A percentile compares a stretch with the other conserved stretches of the same genome.
phyloP scores from a whole-genome alignment of 2,113 vertebrate species.

The Mormyrus iriodes region DNA sequence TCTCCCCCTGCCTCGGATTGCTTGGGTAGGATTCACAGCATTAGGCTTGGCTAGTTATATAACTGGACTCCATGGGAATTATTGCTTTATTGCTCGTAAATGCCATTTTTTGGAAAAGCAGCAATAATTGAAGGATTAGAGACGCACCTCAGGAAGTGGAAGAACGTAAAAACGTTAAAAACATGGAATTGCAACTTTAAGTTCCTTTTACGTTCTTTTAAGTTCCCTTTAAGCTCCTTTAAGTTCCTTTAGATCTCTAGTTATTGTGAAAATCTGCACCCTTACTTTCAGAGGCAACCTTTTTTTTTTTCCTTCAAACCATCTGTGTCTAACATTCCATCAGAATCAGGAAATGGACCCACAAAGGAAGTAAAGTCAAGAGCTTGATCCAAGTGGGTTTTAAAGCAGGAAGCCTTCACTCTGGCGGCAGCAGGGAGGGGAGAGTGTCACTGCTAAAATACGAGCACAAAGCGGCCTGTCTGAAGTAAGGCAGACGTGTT shows the following conservation, averaged over 20 bases:
- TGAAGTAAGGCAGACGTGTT: neutral
- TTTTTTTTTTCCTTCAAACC: neutral
- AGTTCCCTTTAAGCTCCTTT: too few relatives aligned
- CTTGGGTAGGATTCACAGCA: neutral
- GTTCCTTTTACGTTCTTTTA: too few relatives aligned
- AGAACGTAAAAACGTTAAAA: neutral
- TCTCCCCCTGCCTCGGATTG: neutral
- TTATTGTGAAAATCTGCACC: neutral
- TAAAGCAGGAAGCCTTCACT: slow-evolving; percentile 42
- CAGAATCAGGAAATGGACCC: slow-evolving; percentile 34
- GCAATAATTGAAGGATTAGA: neutral
- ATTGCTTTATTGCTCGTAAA: neutral
- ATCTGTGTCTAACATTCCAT: slow-evolving; percentile 36
- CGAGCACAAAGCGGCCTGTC: neutral
- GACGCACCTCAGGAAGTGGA: too few relatives aligned
- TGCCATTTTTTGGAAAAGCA: neutral
- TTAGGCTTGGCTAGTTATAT: neutral
- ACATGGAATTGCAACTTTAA: neutral
- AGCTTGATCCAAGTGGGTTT: slow-evolving; percentile 19
- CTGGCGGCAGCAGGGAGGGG: slow-evolving; percentile 38
- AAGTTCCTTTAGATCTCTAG: neutral
- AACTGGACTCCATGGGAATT: neutral
- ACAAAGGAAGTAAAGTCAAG: slow-evolving; percentile 16
- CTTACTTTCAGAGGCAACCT: neutral
- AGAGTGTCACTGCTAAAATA: neutral